Conservation (phyloP, 2,797 vertebrate genomes). For the Coilia nasus region DNA sequence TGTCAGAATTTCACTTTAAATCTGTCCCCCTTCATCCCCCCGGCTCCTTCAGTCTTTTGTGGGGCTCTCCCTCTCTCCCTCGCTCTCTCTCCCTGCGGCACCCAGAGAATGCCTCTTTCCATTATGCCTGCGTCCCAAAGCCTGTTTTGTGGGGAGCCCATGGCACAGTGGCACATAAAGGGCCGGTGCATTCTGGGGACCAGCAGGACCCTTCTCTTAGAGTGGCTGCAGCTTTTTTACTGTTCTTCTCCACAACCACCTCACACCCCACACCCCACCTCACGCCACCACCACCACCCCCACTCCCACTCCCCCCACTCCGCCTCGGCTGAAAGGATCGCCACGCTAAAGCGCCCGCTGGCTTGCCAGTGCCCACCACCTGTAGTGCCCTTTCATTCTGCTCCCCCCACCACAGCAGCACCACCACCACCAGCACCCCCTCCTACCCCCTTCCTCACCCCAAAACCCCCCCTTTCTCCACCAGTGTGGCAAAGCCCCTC, state of each 20-base stretch:
- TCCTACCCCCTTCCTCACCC: neutral
- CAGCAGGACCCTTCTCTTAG: constrained; percentile 74
- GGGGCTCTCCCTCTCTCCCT: constrained; percentile 23
- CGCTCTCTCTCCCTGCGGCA: constrained; percentile 40
- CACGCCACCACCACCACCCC: neutral
- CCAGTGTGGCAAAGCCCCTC: constrained; percentile 69
- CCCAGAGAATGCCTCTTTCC: constrained; percentile 70
- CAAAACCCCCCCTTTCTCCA: neutral
- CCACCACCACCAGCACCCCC: too few species aligned
- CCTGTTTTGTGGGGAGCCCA: constrained; percentile 73
- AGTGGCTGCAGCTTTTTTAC: constrained; percentile 64
- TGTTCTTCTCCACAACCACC: constrained; percentile 62
- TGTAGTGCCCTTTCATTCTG: constrained; percentile 78
- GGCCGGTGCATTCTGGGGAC: constrained; percentile 75
- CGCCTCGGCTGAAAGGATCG: constrained; percentile 77
- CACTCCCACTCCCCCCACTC: neutral
- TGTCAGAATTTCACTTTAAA: constrained; percentile 50
- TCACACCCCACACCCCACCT: neutral
- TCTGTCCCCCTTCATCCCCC: constrained; percentile 35
- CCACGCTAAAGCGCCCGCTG: constrained; percentile 67
- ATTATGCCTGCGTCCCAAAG: constrained; percentile 76
- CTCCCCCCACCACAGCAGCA: constrained; percentile 48
- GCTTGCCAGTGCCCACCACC: constrained; percentile 80
- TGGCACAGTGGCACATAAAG: constrained; percentile 65
- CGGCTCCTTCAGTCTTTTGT: constrained; percentile 47